A percentile compares a stretch with the other conserved stretches of the same genome.
Conservation (phyloP, 2,113 vertebrate genomes). For the Ginglymostoma cirratum region DNA sequence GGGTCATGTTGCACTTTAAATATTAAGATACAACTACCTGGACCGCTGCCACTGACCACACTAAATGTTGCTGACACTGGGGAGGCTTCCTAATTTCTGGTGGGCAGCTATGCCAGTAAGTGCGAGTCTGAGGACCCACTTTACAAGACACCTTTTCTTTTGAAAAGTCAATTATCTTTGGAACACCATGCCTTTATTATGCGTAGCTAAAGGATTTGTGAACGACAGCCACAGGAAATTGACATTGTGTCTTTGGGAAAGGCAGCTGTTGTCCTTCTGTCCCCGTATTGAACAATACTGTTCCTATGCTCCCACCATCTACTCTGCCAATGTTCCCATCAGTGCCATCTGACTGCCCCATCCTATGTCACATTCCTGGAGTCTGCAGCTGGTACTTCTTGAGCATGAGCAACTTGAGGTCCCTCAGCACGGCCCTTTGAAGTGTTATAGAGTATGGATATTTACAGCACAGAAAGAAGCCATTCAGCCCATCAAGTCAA, state of each 20-base stretch:
- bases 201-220: background rate
- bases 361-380: background rate
- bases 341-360: background rate
- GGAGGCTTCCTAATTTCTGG: background rate
- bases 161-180: background rate
- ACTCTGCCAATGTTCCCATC: background rate
- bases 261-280: background rate
- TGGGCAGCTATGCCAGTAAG: background rate
- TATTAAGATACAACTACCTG: background rate
- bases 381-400: background rate
- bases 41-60: background rate
- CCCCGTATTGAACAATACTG: background rate
- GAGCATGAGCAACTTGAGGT: background rate
- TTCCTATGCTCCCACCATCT: background rate
- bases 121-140: background rate
- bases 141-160: background rate
- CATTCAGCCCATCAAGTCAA: no score
- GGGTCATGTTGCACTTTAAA: background rate
- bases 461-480: no score
- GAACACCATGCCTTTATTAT: background rate
- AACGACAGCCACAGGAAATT: background rate
- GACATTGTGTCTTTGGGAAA: background rate
- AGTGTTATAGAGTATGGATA: no score
- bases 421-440: background rate
- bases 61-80: background rate